phyloP scores from a whole-genome alignment of 1,140 invertebrate species.

The Drosophila sulfurigaster region DNA sequence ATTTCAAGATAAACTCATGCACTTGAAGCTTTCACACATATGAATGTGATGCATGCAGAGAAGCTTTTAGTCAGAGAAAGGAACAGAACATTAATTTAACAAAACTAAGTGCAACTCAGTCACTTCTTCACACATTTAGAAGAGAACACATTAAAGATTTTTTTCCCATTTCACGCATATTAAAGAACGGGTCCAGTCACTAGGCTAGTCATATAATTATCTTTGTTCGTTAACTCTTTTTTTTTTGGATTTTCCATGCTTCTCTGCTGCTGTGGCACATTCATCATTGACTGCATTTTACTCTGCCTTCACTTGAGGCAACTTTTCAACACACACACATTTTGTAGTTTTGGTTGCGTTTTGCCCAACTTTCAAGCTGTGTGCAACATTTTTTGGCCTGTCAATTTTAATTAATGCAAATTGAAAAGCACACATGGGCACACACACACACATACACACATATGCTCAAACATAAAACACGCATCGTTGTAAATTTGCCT shows the following conservation, averaged over 20 bases:
- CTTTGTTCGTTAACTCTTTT: background rate
- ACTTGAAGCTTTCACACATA: no score
- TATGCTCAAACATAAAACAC: constrained; percentile 12
- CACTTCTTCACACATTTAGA: constrained; percentile 25
- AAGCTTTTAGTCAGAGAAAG: background rate
- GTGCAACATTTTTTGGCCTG: constrained; percentile 55
- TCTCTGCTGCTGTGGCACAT: constrained; percentile 28
- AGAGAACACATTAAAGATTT: constrained; percentile 55
- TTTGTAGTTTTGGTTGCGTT: constrained; percentile 18
- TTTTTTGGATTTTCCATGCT: constrained; percentile 16
- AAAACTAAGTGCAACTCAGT: constrained; percentile 25
- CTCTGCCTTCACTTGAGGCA: constrained; percentile 42
- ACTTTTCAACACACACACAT: constrained; percentile 37
- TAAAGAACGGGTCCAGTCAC: constrained; percentile 39
- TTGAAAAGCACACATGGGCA: constrained; percentile 34
- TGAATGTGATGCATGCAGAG: no score
- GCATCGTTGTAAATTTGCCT: constrained; percentile 57
- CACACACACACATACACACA: constrained; percentile 25
- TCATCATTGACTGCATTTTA: constrained; percentile 44
- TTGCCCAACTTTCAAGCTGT: constrained; percentile 44
- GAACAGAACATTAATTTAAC: background rate
- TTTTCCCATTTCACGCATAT: constrained; percentile 75
- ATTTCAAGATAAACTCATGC: no score
- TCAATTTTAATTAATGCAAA: constrained; percentile 69
- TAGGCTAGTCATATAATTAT: constrained; percentile 67